Conservation (phyloP, 2,797 vertebrate genomes). For the Taenioides sp. region DNA sequence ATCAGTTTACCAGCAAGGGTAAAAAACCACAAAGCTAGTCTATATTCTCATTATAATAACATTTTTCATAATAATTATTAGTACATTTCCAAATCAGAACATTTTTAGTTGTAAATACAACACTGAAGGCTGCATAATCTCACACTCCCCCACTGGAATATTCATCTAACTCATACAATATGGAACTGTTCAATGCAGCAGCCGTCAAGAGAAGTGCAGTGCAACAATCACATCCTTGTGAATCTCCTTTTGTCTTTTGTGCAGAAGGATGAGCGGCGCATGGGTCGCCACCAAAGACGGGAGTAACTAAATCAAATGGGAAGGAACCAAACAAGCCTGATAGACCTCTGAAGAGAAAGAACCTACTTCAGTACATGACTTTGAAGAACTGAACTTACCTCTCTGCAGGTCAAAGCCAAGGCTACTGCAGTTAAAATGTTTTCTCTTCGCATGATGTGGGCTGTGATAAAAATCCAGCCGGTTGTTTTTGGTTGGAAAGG, state of each 20-base stretch:
- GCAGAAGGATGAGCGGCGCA: conserved; percentile 31
- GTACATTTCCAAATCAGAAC: neutral
- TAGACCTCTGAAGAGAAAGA: conserved; percentile 15
- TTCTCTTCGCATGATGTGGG: conserved; percentile 36
- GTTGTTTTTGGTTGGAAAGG: conserved; percentile 54
- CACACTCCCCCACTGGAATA: neutral
- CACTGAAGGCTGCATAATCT: neutral
- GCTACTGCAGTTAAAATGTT: conserved; percentile 57
- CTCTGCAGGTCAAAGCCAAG: conserved; percentile 24
- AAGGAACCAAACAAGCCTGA: conserved; percentile 37
- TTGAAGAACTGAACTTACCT: conserved; percentile 40
- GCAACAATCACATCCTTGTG: conserved; percentile 36
- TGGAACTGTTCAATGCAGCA: conserved; percentile 37
- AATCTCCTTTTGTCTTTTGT: conserved; percentile 28
- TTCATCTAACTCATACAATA: conserved; percentile 2
- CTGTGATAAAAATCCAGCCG: conserved; percentile 25
- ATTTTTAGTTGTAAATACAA: neutral
- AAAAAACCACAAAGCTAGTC: too few relatives aligned
- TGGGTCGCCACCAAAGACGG: conserved; percentile 16
- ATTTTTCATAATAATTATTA: too few relatives aligned
- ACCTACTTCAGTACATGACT: conserved; percentile 29
- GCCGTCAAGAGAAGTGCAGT: conserved; percentile 20
- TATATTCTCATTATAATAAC: too few relatives aligned
- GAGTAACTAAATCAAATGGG: conserved; percentile 50
- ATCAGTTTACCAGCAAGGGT: too few relatives aligned